Evolutionary conservation across 2,797 vertebrate species (phyloP), one percentile per base, ranked within the genome.

Genomic region (Chloroceryle amazona): DNA sequence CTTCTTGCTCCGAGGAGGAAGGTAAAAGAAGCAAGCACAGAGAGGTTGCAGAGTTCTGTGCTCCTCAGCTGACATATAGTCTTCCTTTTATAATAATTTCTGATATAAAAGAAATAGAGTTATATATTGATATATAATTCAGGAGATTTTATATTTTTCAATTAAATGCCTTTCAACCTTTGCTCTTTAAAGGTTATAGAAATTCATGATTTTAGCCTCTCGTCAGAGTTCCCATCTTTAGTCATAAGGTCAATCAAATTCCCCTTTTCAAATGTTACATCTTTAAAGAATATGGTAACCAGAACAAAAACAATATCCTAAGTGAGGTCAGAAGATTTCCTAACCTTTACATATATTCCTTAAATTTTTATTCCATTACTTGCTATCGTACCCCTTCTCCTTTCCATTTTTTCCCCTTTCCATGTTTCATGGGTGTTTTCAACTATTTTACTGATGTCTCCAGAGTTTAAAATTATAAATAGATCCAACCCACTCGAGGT

Each of bases 111-210:
- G 91, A 97, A 96, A 94, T 90, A 94, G 78, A 89, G 72, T 93
- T 97, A 93, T 86, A 79, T 93, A 92, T 96, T 62, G 79, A 97
- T 97, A 94, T 95, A 95, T 91, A 96, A 91, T 94, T 86, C 81
- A 93, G 81, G 51, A 81, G 49, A 96, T 83, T 94, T 97, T 96
- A 58, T 94, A 93, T 97, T 96, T 97, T 95, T 67, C 86, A 96
- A 87, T 97, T 96, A 97, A 94, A 95, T 93, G 79, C 75, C 94
- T 88, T 83, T 97, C 94, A 96, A 96, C 84, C 86, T 96, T 96
- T 97, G 91, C 87, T 94, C 93, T 98, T 97, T 97, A 97, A 97
- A 97, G 89, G 93, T 97, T 94, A 97, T 46, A 92, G 73, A 97
- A 97, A 97, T 92, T 93, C 96, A 94, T 93, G 86, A 96, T 92